phyloP scores from a whole-genome alignment of 1,140 invertebrate genomes.

The Heterodera schachtii region DNA sequence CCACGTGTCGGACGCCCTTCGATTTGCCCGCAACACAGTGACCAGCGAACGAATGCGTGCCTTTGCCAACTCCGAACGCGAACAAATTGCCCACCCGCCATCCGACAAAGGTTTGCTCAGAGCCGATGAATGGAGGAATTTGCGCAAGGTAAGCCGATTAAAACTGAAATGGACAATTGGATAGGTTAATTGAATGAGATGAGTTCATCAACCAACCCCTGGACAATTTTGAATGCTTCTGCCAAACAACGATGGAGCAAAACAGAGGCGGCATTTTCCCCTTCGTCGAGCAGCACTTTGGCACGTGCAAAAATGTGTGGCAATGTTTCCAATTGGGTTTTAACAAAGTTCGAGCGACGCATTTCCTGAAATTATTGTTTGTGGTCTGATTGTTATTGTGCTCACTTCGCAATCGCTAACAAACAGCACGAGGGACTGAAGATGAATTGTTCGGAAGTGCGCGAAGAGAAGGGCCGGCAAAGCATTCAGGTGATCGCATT shows the following conservation, averaged over 20 bases:
- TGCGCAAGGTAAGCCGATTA: slow-evolving; percentile 25
- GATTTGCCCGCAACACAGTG: slow-evolving; percentile 36
- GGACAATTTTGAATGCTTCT: slow-evolving; percentile 28
- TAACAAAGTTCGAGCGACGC: neutral
- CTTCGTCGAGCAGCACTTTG: slow-evolving; percentile 12
- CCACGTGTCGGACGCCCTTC: slow-evolving; percentile 37
- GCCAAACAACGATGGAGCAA: slow-evolving; percentile 37
- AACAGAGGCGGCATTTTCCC: slow-evolving; percentile 13
- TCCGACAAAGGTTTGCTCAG: neutral
- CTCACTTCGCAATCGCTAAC: slow-evolving; percentile 8
- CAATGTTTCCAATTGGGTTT: slow-evolving; percentile 28
- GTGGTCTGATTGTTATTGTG: neutral
- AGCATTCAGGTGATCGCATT: neutral
- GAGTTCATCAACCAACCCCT: slow-evolving; percentile 23
- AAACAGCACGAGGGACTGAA: slow-evolving; percentile 39
- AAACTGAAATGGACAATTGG: slow-evolving; percentile 38
- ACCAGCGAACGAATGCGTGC: slow-evolving; percentile 31
- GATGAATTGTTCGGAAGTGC: slow-evolving; percentile 39
- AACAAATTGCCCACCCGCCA: slow-evolving; percentile 29
- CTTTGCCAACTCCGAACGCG: slow-evolving; percentile 34
- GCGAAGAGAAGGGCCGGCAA: slow-evolving; percentile 6
- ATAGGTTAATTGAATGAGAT: slow-evolving; percentile 12
- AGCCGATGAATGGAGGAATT: neutral
- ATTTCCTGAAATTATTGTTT: neutral
- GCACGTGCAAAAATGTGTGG: slow-evolving; percentile 37